Conservation (phyloP, 2,888 invertebrate species). For the Melitaea athalia region DNA sequence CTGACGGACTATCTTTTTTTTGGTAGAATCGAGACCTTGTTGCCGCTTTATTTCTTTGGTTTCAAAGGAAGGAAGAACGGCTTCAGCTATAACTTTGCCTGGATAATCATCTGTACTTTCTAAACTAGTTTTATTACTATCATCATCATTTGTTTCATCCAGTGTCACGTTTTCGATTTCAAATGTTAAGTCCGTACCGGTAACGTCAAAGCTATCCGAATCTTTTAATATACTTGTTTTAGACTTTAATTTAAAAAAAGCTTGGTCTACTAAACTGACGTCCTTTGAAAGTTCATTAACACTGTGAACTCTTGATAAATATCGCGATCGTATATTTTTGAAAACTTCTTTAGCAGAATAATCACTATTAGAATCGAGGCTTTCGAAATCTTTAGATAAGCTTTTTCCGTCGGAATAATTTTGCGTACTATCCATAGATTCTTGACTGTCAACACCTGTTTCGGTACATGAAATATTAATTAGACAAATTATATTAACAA, state of each 20-base stretch:
- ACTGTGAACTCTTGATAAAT: constrained; percentile 71
- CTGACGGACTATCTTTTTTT: constrained; percentile 51
- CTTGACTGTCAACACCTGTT: constrained; percentile 75
- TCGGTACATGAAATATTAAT: constrained; percentile 68
- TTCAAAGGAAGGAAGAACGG: constrained; percentile 51
- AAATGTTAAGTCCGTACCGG: constrained; percentile 48
- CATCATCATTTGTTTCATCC: constrained; percentile 68
- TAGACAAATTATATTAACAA: constrained; percentile 59
- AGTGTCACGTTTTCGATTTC: constrained; percentile 64
- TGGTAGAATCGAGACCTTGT: constrained; percentile 59
- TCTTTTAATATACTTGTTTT: constrained; percentile 32
- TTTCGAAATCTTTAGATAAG: constrained; percentile 56
- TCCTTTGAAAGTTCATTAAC: constrained; percentile 64
- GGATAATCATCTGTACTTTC: constrained; percentile 42
- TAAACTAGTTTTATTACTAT: constrained; percentile 43
- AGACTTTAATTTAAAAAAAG: constrained; percentile 61
- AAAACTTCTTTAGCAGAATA: constrained; percentile 65
- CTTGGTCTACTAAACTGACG: constrained; percentile 64
- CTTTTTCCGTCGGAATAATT: constrained; percentile 59
- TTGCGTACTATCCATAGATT: constrained; percentile 67
- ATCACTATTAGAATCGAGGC: constrained; percentile 61
- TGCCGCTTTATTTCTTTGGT: constrained; percentile 62
- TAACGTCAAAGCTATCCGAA: constrained; percentile 33
- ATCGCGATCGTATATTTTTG: constrained; percentile 70
- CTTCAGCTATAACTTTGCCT: constrained; percentile 47